These are phyloP conservation scores for Lepisosteus oculatus DNA, from an alignment of 2,113 vertebrate genomes.

Conservation along the genomic window DNA sequence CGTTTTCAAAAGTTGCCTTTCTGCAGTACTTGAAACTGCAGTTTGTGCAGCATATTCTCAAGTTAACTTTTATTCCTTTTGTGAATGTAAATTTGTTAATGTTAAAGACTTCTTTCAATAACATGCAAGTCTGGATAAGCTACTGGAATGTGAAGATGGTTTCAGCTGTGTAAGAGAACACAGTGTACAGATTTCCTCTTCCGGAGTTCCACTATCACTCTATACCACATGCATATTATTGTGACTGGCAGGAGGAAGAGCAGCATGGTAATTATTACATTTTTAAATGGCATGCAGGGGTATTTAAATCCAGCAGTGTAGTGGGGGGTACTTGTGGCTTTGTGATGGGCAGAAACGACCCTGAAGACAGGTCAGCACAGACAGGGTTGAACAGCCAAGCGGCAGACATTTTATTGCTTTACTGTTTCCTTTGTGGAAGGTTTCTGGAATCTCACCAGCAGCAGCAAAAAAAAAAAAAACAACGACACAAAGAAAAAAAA, in stretches of 20 bases:
- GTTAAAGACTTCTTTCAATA: neutral
- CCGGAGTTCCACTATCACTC: neutral
- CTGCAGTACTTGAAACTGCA: too few species aligned
- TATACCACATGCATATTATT: neutral
- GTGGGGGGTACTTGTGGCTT: neutral
- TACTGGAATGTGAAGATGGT: neutral
- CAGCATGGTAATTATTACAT: neutral
- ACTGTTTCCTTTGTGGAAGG: slow-evolving; percentile 20
- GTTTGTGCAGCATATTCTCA: too few species aligned
- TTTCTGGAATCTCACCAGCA: slow-evolving; percentile 4
- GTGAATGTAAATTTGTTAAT: too few species aligned
- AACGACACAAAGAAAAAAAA: neutral
- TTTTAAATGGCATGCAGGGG: neutral
- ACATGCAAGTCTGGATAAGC: neutral
- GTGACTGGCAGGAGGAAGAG: neutral
- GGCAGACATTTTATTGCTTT: slow-evolving; percentile 18
- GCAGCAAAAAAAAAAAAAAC: neutral
- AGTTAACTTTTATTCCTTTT: too few species aligned
- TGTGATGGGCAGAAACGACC: neutral
- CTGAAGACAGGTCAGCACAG: slow-evolving; percentile 4
- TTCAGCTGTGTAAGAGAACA: neutral
- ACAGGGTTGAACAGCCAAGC: slow-evolving; percentile 7
- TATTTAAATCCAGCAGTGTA: neutral
- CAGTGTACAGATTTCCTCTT: neutral
- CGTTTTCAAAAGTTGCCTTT: too few species aligned